Conservation (phyloP, 2,888 invertebrate species). For the Physocephala rufipes region DNA sequence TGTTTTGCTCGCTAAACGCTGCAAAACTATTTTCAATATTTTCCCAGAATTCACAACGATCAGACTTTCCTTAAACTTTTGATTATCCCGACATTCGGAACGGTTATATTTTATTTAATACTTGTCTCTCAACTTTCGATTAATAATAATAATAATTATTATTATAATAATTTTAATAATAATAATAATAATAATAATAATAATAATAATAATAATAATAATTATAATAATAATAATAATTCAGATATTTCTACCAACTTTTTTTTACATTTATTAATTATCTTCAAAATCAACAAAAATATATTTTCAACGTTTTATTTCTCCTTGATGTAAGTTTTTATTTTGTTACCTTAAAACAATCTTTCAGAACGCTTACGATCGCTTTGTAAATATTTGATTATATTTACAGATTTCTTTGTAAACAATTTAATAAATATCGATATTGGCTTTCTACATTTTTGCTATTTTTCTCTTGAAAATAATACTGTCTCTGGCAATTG, state of each 20-base stretch:
- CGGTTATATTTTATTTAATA: too few relatives aligned
- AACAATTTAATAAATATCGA: slow-evolving; percentile 19
- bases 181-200: too few relatives aligned
- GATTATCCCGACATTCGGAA: not conserved
- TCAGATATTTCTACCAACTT: not conserved
- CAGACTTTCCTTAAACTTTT: not conserved
- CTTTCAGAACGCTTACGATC: slow-evolving; percentile 23
- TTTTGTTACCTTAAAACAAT: slow-evolving; percentile 32
- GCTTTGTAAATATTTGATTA: slow-evolving; percentile 24
- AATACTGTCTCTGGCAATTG: slow-evolving; percentile 44
- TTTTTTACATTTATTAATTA: not conserved
- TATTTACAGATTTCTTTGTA: slow-evolving; percentile 6
- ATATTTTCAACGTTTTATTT: not conserved
- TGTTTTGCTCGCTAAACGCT: not conserved
- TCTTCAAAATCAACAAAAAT: slow-evolving; percentile 27
- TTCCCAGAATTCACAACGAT: too few relatives aligned
- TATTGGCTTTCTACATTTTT: slow-evolving; percentile 23
- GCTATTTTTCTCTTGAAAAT: slow-evolving; percentile 34
- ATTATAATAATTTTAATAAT: too few relatives aligned
- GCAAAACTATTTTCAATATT: not conserved
- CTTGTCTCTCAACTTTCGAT: too few relatives aligned
- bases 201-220: too few relatives aligned
- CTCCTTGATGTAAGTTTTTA: slow-evolving; percentile 38
- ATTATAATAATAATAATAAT: not conserved
- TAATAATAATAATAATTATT: too few relatives aligned